A percentile compares a stretch with the other conserved stretches of the same genome.
These are phyloP conservation scores for Andrena trimmerana DNA, from an alignment of 2,888 invertebrate species.

Conservation along the genomic window DNA sequence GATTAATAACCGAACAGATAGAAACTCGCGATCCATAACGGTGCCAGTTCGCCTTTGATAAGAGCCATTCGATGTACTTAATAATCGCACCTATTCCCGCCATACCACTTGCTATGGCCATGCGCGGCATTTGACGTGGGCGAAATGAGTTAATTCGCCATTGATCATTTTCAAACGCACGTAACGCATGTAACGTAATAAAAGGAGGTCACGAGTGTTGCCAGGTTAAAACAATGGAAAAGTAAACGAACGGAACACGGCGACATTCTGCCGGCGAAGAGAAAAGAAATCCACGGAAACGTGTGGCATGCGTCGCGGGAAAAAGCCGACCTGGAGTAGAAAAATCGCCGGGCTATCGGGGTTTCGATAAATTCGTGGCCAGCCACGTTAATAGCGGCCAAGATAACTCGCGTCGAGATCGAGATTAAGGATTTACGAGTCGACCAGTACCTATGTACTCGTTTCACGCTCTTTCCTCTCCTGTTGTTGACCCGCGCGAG, in stretches of 20 bases:
- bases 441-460: not conserved
- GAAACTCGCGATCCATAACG: slow-evolving; percentile 64
- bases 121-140: no score
- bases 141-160: no score
- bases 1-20: slow-evolving; percentile 66
- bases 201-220: slow-evolving; percentile 9
- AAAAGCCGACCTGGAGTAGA: slow-evolving; percentile 2
- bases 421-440: slow-evolving; percentile 41
- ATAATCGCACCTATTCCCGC: no score
- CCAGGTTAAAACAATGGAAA: no score
- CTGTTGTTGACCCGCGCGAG: not conserved
- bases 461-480: not conserved
- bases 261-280: not conserved
- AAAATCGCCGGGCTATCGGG: slow-evolving; percentile 30
- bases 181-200: not conserved
- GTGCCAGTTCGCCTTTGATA: slow-evolving; percentile 65
- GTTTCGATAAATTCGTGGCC: slow-evolving; percentile 47
- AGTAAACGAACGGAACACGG: not conserved
- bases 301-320: not conserved
- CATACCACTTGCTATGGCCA: no score
- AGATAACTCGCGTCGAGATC: slow-evolving; percentile 43
- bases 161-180: no score
- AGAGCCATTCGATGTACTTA: slow-evolving; percentile 46
- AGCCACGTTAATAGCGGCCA: slow-evolving; percentile 24
- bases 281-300: not conserved